phyloP scores from a whole-genome alignment of 1,140 invertebrate genomes.

The Harpegnathos saltator region DNA sequence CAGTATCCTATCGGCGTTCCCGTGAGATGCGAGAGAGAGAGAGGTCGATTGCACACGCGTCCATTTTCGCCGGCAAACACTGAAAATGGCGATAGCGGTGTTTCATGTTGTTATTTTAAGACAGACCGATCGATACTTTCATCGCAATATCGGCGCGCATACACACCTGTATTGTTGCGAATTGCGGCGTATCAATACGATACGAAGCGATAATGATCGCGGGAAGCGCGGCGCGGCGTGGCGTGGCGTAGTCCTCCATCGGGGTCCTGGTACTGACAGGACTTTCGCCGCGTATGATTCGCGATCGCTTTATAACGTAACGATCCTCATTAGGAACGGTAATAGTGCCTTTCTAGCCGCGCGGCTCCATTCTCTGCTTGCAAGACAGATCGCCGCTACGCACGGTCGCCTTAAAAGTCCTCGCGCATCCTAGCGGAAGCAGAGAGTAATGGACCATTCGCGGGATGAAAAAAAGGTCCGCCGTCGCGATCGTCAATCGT shows the following conservation, averaged over 20 bases:
- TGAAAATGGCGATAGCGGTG: constrained; percentile 42
- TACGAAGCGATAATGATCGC: constrained; percentile 2
- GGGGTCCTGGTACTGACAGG: not conserved
- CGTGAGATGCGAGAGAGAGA: not conserved
- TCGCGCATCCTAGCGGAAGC: constrained; percentile 50
- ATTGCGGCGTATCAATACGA: constrained; percentile 18
- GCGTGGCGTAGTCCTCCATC: not conserved
- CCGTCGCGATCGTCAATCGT: no score
- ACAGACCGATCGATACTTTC: constrained; percentile 47
- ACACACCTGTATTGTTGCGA: constrained; percentile 25
- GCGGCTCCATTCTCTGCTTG: constrained; percentile 30
- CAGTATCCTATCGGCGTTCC: constrained; percentile 19
- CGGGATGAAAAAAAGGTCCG: not conserved
- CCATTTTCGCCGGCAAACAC: constrained; percentile 28
- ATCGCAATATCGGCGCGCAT: constrained; percentile 44
- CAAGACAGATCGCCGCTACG: constrained; percentile 29
- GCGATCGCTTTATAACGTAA: constrained; percentile 43
- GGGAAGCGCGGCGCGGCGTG: not conserved
- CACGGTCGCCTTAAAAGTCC: constrained; percentile 34
- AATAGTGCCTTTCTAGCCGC: constrained; percentile 32
- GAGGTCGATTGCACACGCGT: not conserved
- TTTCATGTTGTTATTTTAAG: constrained; percentile 52
- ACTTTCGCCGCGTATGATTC: constrained; percentile 15
- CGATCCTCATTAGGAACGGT: constrained; percentile 44
- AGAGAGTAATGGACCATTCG: constrained; percentile 18